Conservation (phyloP, 2,113 vertebrate genomes). For the Semnornis frantzii region DNA sequence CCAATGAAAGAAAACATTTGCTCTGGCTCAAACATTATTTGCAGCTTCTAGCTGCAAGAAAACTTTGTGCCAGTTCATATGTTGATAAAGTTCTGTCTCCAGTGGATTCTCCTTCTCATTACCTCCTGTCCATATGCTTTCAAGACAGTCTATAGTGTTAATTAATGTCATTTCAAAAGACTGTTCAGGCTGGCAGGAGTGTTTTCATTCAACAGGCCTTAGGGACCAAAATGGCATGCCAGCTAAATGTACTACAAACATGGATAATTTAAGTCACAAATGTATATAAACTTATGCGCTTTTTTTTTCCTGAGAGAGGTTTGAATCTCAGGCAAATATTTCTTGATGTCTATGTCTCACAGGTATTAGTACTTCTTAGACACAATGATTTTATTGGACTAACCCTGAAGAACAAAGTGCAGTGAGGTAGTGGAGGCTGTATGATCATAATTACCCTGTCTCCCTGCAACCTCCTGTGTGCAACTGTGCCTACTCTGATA, state of each 20-base stretch:
- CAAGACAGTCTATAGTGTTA: neutral
- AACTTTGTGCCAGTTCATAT: neutral
- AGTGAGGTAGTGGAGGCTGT: neutral
- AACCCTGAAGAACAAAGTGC: neutral
- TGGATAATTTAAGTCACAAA: neutral
- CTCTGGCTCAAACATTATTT: neutral
- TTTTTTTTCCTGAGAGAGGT: neutral
- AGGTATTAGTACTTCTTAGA: neutral
- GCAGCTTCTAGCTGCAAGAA: neutral
- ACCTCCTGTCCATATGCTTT: neutral
- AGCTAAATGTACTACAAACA: neutral
- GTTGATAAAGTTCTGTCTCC: neutral
- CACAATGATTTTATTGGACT: neutral
- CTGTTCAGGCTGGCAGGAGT: neutral
- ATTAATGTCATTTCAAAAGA: neutral
- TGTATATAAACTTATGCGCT: neutral
- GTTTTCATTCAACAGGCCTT: neutral
- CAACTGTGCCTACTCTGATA: neutral
- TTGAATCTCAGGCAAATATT: neutral
- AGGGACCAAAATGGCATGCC: neutral
- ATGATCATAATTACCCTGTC: neutral
- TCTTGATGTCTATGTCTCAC: neutral
- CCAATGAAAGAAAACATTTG: neutral
- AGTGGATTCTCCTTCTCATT: neutral
- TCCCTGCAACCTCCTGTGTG: rapidly evolving